Percentiles rank a stretch among this genome's conserved stretches.
phyloP scores from a whole-genome alignment of 1,140 invertebrate species.

The Zaprionus taronus region DNA sequence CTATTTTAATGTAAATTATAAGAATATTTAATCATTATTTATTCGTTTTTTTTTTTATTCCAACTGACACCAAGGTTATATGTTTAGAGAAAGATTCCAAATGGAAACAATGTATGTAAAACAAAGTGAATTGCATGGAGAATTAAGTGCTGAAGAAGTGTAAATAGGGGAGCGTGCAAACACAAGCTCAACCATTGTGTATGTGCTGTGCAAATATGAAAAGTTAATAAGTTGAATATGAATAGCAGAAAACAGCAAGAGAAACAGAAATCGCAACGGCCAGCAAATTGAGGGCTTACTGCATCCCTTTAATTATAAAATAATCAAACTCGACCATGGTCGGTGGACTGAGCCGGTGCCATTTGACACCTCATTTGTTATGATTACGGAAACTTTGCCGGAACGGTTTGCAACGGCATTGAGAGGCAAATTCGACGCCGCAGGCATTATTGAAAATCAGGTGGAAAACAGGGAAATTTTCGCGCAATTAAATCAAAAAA shows the following conservation, averaged over 20 bases:
- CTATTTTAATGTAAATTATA: too few relatives aligned
- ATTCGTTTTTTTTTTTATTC: background rate
- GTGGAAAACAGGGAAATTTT: slow-evolving; percentile 63
- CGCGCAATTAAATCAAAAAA: slow-evolving; percentile 69
- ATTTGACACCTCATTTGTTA: slow-evolving; percentile 73
- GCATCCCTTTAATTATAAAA: background rate
- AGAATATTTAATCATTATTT: too few relatives aligned
- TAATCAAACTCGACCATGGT: slow-evolving; percentile 12
- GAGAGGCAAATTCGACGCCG: slow-evolving; percentile 13
- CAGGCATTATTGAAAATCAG: slow-evolving; percentile 42
- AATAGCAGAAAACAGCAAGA: background rate
- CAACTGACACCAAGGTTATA: background rate
- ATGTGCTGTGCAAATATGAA: slow-evolving; percentile 4
- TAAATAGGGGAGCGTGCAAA: background rate
- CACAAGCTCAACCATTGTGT: background rate
- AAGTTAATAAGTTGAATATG: slow-evolving; percentile 8
- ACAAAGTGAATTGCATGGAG: background rate
- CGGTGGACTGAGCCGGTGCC: slow-evolving; percentile 13
- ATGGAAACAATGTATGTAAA: background rate
- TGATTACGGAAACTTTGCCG: slow-evolving; percentile 50
- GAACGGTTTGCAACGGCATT: background rate
- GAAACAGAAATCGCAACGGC: background rate
- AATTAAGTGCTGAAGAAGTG: background rate
- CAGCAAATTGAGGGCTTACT: background rate
- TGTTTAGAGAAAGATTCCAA: background rate